Conservation (phyloP, 2,888 invertebrate species). For the Nomada fabriciana region DNA sequence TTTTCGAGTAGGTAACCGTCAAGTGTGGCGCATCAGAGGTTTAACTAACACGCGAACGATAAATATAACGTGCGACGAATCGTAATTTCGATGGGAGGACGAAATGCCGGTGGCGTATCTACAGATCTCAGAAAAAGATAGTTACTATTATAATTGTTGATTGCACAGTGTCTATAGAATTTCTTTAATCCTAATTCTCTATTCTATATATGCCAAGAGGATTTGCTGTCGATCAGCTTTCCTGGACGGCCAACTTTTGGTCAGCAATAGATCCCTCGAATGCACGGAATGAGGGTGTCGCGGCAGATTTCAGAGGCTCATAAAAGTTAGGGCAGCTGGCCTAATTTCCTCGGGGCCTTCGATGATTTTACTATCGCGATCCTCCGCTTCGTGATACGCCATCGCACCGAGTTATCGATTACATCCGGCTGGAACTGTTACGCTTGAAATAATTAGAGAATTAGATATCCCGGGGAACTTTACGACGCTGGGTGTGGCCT, state of each 20-base stretch:
- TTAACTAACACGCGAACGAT: background rate
- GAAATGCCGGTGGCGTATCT: background rate
- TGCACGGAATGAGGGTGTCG: background rate
- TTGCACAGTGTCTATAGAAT: too few species aligned
- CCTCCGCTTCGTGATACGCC: background rate
- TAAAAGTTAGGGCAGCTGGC: constrained; percentile 18
- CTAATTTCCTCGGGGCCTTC: constrained; percentile 18
- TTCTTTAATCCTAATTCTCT: too few species aligned
- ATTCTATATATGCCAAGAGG: background rate
- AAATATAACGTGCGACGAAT: background rate
- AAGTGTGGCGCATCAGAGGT: background rate
- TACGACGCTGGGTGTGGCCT: background rate
- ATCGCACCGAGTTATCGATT: background rate
- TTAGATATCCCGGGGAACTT: background rate
- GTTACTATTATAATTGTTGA: too few species aligned
- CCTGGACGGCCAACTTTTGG: background rate
- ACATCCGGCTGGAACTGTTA: background rate
- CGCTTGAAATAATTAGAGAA: background rate
- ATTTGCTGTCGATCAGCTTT: constrained; percentile 4
- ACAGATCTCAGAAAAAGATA: too few species aligned
- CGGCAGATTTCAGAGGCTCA: background rate
- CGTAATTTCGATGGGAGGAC: background rate
- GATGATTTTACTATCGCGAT: background rate
- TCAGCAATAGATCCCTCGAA: background rate
- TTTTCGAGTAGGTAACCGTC: constrained; percentile 12